phyloP scores from a whole-genome alignment of 1,140 invertebrate genomes.

The Ditylenchus dipsaci region DNA sequence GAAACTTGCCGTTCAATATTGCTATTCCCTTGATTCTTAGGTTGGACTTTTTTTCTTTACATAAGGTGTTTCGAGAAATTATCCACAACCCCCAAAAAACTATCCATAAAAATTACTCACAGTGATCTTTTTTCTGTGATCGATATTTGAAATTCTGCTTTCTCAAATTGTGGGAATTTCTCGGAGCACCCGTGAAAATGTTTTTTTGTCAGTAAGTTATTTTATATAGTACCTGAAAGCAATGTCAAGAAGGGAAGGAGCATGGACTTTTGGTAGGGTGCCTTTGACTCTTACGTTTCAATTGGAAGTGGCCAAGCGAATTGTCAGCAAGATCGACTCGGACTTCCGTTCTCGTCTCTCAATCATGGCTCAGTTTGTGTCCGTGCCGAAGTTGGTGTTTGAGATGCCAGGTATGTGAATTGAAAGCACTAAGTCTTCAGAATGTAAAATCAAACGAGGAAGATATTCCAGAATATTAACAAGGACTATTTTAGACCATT shows the following conservation, averaged over 20 bases:
- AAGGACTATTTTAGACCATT: background rate
- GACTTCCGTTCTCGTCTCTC: conserved; percentile 5
- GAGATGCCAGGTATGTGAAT: background rate
- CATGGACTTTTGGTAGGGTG: conserved; percentile 78
- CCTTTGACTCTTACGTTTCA: conserved; percentile 92
- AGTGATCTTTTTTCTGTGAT: too few species aligned
- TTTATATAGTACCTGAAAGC: conserved; percentile 69
- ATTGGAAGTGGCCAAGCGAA: conserved; percentile 77
- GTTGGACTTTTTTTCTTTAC: conserved; percentile 23
- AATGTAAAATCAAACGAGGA: background rate
- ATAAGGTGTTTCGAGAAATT: too few species aligned
- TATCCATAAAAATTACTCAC: too few species aligned
- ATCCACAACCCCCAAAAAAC: too few species aligned
- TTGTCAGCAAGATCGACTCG: conserved; percentile 67
- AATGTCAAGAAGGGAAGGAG: conserved; percentile 71
- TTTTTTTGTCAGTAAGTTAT: background rate
- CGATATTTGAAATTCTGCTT: too few species aligned
- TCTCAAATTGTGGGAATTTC: too few species aligned
- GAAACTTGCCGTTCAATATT: conserved; percentile 94
- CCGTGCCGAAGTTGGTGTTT: background rate
- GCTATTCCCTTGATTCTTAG: conserved; percentile 84
- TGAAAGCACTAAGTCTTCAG: too few species aligned
- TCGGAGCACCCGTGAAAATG: too few species aligned
- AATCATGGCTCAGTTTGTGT: background rate
- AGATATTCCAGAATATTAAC: background rate